Evolutionary conservation across 2,888 invertebrate species (phyloP), one percentile per base, ranked within the genome.

Genomic region (Cyclophora albipunctata): DNA sequence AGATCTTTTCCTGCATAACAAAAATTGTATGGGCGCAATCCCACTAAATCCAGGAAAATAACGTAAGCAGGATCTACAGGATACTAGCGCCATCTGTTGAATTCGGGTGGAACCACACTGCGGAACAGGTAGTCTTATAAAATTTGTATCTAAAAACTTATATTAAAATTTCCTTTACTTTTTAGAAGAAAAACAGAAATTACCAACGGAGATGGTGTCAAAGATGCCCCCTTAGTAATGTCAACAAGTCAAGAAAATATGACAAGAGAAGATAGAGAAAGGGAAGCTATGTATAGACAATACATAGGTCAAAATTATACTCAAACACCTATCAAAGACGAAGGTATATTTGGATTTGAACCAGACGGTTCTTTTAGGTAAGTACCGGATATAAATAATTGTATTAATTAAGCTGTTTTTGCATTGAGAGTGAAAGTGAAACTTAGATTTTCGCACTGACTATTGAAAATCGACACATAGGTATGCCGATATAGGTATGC

Each of bases 181-280:
- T 69, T 49, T 53, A 89, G 88, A 64, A 75, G 91, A 56, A 90
- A 90, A 81, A 80, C 71, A 58, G 88, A 81, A 79, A 74, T 81
- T 63, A 66, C 83, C 68, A 78, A 81, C 45, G 78, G 78, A 5
- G 90, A 90, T 7, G 84, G 84, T 42, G 67, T 84, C 20, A 89
- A 87, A 67, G 89, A 90, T 63, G 82, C 81, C 34, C 85, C 89
- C 3, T 73, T 90, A 47, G 66, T 90, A 41, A 90, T 90, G 73
- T 92, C 92, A 3, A 86, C 91, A 3, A 92, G 92, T 64, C 91
- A 92, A 74, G 92, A 92, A 69, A 91, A 91, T 65, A 89, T 92
- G 81, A 88, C 87, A 2, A 74, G 78, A 56, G 84, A 86, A 69
- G 86, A 89, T 47, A 77, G 84, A 5, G 88, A 87, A 62, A 73